A percentile compares a stretch with the other conserved stretches of the same genome.
Evolutionary conservation across 1,140 invertebrate genomes (phyloP).

Genomic region (Zaprionus taronus): DNA sequence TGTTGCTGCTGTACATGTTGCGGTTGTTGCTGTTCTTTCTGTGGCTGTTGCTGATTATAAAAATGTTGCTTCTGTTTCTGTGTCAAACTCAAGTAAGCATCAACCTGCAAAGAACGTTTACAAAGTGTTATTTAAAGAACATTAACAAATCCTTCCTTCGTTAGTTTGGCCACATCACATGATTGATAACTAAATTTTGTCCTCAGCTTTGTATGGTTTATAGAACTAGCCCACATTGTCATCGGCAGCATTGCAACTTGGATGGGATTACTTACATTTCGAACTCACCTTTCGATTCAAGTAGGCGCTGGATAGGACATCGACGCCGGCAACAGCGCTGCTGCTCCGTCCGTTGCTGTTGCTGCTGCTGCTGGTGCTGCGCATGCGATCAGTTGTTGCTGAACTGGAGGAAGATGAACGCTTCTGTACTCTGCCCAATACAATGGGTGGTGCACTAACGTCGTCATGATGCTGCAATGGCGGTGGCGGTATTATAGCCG

Average conservation of each 20-base stretch:
- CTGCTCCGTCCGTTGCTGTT: constrained; percentile 27
- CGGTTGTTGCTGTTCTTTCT: constrained; percentile 53
- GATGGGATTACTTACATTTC: constrained; percentile 79
- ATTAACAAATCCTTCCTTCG: background rate
- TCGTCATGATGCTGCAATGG: constrained; percentile 73
- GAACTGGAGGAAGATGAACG: constrained; percentile 48
- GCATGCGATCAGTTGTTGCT: constrained; percentile 22
- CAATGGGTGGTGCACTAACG: constrained; percentile 69
- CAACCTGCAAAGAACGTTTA: constrained; percentile 59
- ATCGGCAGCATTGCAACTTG: constrained; percentile 34
- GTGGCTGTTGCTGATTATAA: constrained; percentile 68
- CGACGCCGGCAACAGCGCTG: constrained; percentile 37
- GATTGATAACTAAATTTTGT: background rate
- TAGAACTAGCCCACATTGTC: background rate
- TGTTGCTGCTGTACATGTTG: constrained; percentile 37
- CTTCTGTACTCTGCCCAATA: constrained; percentile 75
- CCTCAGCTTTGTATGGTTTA: background rate
- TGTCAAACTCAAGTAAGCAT: constrained; percentile 80
- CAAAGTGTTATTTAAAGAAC: background rate
- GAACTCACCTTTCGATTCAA: constrained; percentile 84
- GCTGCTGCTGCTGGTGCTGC: constrained; percentile 32
- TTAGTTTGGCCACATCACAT: background rate
- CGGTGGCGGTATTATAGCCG: constrained; percentile 64
- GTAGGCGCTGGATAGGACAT: constrained; percentile 71
- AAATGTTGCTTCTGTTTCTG: constrained; percentile 81